These are phyloP conservation scores for Sphaeridia pumilis DNA, from an alignment of 2,888 invertebrate species.

Conservation along the genomic window DNA sequence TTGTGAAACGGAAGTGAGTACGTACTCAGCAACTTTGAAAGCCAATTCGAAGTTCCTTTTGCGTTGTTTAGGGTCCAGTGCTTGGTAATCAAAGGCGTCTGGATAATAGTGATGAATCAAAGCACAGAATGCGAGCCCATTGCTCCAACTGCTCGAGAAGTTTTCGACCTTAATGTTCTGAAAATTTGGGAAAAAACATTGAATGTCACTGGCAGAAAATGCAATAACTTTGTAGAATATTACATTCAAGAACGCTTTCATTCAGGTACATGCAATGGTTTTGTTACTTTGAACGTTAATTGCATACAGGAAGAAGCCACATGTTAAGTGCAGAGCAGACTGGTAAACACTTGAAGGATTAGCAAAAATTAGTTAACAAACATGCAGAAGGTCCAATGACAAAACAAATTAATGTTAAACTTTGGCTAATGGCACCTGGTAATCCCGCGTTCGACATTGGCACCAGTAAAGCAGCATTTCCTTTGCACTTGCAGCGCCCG, in stretches of 20 bases:
- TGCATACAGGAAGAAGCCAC: neutral
- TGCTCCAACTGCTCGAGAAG: conserved; percentile 97
- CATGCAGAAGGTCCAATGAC: too few relatives aligned
- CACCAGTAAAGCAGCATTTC: conserved; percentile 94
- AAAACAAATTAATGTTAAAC: too few relatives aligned
- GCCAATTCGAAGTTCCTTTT: conserved; percentile 93
- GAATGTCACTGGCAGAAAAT: too few relatives aligned
- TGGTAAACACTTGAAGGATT: neutral
- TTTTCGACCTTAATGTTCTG: conserved; percentile 96
- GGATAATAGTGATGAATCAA: conserved; percentile 96
- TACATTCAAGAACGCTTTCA: neutral
- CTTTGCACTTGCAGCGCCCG: conserved; percentile 90
- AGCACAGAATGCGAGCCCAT: conserved; percentile 98
- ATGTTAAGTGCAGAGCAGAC: neutral
- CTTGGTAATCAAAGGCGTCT: conserved; percentile 87
- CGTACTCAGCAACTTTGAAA: conserved; percentile 96
- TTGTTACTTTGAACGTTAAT: neutral
- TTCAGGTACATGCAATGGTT: neutral
- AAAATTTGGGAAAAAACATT: conserved; percentile 16
- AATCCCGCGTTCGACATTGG: conserved; percentile 92
- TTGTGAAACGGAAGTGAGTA: conserved; percentile 37
- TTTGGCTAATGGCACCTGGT: too few relatives aligned
- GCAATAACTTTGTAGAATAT: neutral
- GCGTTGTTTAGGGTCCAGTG: conserved; percentile 76
- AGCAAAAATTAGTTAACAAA: neutral